Base-by-base conservation (phyloP, 2,113 vertebrate species). In the Phyllostomus hastatus region DNA sequence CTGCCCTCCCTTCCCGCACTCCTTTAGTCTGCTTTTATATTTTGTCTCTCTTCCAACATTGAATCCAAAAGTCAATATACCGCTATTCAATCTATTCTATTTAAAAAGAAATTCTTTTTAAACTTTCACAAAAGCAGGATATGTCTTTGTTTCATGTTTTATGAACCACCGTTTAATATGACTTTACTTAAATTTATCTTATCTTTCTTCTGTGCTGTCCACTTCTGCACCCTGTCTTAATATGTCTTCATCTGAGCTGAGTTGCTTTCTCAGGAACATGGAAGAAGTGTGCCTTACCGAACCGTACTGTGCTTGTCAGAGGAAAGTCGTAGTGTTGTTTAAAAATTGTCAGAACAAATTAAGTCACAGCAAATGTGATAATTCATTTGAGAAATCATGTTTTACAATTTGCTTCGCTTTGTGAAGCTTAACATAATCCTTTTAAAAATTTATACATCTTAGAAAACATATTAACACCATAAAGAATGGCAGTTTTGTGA, bases 231-330 rank as follows among this genome's bases (percentile, higher is more conserved):
- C 90, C 46, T 97, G 83, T 73, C 79, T 69, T 15, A 84, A 57
- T 67, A 90, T 95, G 94, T 67, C 46, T 0, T 0, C 52, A 52
- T 10, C 69, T 43, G 0, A 95, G 93, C 86, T 70, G 50, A 97
- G 50, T 80, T 96, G 19, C 67, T 97, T 48, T 88, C 95, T 97
- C 94, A 88, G 87, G 97, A 91, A 96, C 93, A 31, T 88, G 73
- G 97, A 98, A 97, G 90, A 97, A 88, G 48, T 82, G 46, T n/a
- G 9, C 67, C 84, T 76, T 70, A 43, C 81, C 88, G 97, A 87
- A 95, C 94, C 92, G 97, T 98, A 98, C 96, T 96, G 79, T 94
- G 90, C 93, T 97, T 98, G 96, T 98, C 97, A 97, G 90, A 97
- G 98, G 82, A 97, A 98, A 97, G 81, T 93, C 91, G 84, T 94